phyloP scores from a whole-genome alignment of 2,797 vertebrate genomes.

The Lophius americanus region DNA sequence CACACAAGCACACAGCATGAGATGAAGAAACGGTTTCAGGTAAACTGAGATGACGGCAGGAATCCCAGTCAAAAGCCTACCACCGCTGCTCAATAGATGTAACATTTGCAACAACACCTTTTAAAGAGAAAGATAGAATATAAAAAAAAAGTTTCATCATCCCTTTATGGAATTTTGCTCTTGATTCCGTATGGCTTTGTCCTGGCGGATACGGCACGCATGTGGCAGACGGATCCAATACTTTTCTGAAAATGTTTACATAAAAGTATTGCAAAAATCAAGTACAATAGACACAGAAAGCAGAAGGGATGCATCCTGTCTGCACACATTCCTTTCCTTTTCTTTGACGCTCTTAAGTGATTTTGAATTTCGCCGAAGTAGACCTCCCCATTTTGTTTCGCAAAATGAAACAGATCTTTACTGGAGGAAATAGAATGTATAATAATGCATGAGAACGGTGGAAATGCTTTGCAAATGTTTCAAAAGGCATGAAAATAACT shows the following conservation, averaged over 20 bases:
- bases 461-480: too few relatives aligned
- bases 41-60: constrained; percentile 4
- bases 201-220: background rate
- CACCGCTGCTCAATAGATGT: background rate
- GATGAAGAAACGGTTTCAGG: background rate
- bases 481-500: too few relatives aligned
- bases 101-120: constrained; percentile 9
- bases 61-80: constrained; percentile 11
- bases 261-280: background rate
- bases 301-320: constrained; percentile 13
- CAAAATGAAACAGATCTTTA: constrained; percentile 17
- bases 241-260: constrained; percentile 5
- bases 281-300: background rate
- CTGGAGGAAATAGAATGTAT: constrained; percentile 9
- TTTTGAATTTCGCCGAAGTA: constrained; percentile 21
- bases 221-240: background rate
- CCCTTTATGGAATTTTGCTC: constrained; percentile 3
- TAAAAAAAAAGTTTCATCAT: constrained; percentile 2
- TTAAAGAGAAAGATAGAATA: background rate
- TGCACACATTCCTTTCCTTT: constrained; percentile 14
- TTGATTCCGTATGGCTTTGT: background rate
- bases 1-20: background rate
- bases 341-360: constrained; percentile 36
- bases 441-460: too few relatives aligned
- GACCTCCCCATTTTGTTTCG: constrained; percentile 19